Base-by-base conservation (phyloP, 2,797 vertebrate genomes). In the Australoheros facetus region DNA sequence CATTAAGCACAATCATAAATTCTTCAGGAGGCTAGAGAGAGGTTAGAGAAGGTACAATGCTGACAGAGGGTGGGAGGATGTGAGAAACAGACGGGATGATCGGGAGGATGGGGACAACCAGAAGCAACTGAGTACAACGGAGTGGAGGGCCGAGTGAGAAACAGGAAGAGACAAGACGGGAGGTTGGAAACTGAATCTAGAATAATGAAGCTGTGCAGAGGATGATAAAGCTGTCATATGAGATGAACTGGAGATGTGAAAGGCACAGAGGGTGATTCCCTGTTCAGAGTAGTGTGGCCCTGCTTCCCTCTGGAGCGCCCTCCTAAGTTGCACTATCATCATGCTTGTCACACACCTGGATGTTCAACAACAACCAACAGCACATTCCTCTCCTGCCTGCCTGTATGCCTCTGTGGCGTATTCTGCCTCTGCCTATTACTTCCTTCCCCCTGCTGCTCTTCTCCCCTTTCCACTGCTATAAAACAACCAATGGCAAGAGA, bases 1-100 rank as follows among this genome's bases (percentile, higher is more conserved):
- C 87, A 94, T 95, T 96, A 85, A 96, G 89, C 78, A 87, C 70
- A 82, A 85, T 90, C 90, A 94, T 93, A 73, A 94, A 95, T 94
- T 92, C 82, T 94, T 93, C 87, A 94, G 82, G 81, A 91, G 83
- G 80, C 76, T 83, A 81, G 58, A 83, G 83, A 86, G 82, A 90
- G 78, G 82, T 83, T 79, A 86, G 89, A 88, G 88, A 85, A 80
- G 85, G 85, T 85, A 87, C 73, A 87, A 81, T 66, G 81, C 72
- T 70, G 84, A 87, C 84, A 86, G 87, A 80, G 78, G 64, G 93
- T 90, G 87, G 83, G 88, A 92, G 91, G 79, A 86, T 85, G 81
- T 86, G 81, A 88, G 74, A 81, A 87, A 73, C 79, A 62, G 78
- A 83, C 73, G 70, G 71, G 71, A 62, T 78, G 79, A 80, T 71